Percentiles rank a stretch among this genome's conserved stretches.
Evolutionary conservation across 2,888 invertebrate genomes (phyloP).

Genomic region (Meghimatium bilineatum): DNA sequence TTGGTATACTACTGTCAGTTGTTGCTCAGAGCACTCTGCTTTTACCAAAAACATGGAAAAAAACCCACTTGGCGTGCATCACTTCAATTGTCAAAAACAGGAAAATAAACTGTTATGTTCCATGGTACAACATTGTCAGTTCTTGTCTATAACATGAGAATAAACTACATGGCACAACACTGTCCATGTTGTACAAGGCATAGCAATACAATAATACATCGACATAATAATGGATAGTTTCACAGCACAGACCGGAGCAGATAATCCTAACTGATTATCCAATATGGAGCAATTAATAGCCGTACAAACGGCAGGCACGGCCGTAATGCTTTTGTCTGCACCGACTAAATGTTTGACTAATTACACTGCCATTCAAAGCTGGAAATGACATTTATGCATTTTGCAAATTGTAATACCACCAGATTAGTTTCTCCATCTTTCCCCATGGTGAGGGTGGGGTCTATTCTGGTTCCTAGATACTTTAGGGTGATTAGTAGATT

Average conservation of each 20-base stretch:
- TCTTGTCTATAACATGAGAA: too few species aligned
- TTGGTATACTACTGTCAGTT: too few species aligned
- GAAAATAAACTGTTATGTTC: too few species aligned
- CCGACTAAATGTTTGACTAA: constrained; percentile 35
- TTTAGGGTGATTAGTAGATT: neutral
- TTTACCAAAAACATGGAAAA: too few species aligned
- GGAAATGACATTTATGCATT: constrained; percentile 31
- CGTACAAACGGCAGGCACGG: constrained; percentile 18
- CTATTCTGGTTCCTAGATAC: neutral
- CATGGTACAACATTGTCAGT: too few species aligned
- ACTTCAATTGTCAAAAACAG: too few species aligned
- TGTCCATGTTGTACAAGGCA: too few species aligned
- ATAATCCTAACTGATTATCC: constrained; percentile 21
- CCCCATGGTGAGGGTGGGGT: neutral
- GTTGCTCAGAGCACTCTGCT: too few species aligned
- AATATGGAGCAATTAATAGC: constrained; percentile 34
- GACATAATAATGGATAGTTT: too few species aligned
- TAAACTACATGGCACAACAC: too few species aligned
- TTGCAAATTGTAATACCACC: constrained; percentile 28
- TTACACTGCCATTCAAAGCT: constrained; percentile 32
- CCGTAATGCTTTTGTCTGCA: constrained; percentile 12
- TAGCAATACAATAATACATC: too few species aligned
- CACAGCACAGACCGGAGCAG: neutral
- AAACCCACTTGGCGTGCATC: too few species aligned
- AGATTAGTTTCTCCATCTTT: neutral